These are phyloP conservation scores for Trididemnum nubilum DNA, from an alignment of 23 tunicate genomes.

Conservation along the genomic window DNA sequence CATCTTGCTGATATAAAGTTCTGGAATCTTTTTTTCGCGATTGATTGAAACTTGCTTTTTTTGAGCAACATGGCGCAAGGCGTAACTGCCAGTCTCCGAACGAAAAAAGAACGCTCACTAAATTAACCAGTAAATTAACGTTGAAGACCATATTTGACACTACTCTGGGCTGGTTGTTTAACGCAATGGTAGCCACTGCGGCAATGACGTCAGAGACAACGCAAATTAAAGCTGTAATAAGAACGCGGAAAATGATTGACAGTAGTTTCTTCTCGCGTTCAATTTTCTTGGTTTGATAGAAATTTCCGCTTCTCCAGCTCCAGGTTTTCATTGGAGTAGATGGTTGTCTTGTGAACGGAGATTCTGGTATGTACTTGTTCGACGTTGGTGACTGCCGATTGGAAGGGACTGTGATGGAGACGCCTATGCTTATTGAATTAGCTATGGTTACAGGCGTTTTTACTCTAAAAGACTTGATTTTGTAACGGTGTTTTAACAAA, in stretches of 20 bases:
- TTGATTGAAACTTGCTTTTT: too few relatives aligned
- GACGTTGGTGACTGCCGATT: not conserved
- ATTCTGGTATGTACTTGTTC: not conserved
- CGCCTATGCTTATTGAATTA: not conserved
- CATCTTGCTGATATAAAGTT: too few relatives aligned
- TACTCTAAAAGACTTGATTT: not conserved
- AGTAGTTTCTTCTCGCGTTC: conserved; percentile 46
- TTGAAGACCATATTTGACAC: conserved; percentile 71
- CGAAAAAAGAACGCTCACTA: conserved; percentile 57
- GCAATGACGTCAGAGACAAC: conserved; percentile 65
- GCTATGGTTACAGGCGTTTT: not conserved
- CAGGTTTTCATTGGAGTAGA: not conserved
- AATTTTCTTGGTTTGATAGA: conserved; percentile 27
- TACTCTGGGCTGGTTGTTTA: conserved; percentile 56
- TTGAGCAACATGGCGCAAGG: too few relatives aligned
- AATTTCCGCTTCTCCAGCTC: not conserved
- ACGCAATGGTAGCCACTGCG: conserved; percentile 43
- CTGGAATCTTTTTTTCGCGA: too few relatives aligned
- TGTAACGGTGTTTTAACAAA: conserved; percentile 50
- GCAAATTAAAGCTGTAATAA: conserved; percentile 62
- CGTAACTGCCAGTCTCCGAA: conserved; percentile 78
- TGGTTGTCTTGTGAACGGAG: not conserved
- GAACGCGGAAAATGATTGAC: conserved; percentile 54
- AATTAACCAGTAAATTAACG: conserved; percentile 56
- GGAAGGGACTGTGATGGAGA: too few relatives aligned